A percentile compares a stretch with the other conserved stretches of the same genome.
phyloP scores from a whole-genome alignment of 2,888 invertebrate species.

The Coremacera marginata region DNA sequence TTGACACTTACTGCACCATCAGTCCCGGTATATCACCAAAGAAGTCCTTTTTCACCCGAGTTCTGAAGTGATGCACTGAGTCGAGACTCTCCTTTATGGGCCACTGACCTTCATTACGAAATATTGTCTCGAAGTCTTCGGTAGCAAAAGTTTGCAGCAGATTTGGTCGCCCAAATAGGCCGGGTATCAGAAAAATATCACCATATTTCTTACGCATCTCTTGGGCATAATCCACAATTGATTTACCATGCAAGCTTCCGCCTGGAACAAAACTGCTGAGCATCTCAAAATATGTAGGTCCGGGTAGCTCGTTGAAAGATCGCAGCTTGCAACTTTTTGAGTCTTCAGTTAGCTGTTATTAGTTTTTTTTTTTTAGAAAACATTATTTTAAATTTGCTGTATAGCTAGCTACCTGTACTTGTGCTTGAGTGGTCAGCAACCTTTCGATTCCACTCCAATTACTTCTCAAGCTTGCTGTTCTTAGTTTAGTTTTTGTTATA shows the following conservation, averaged over 20 bases:
- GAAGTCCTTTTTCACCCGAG: neutral
- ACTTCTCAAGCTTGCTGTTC: too few relatives aligned
- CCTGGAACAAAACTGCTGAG: constrained; percentile 7
- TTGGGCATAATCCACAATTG: neutral
- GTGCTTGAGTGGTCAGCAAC: too few relatives aligned
- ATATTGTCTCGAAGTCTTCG: constrained; percentile 69
- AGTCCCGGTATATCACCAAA: neutral
- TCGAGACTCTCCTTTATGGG: constrained; percentile 3
- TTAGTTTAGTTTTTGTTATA: too few relatives aligned
- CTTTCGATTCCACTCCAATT: too few relatives aligned
- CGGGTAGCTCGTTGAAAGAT: neutral
- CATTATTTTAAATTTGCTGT: constrained; percentile 63
- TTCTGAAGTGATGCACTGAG: too few relatives aligned
- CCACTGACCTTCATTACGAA: constrained; percentile 69
- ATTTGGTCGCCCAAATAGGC: constrained; percentile 61
- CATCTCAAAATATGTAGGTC: neutral
- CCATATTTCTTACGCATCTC: constrained; percentile 63
- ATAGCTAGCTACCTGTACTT: too few relatives aligned
- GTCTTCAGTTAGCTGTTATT: too few relatives aligned
- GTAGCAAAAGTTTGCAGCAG: constrained; percentile 71
- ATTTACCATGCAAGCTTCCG: neutral
- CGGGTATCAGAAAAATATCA: constrained; percentile 68
- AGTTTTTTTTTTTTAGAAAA: constrained; percentile 52
- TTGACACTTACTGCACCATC: neutral
- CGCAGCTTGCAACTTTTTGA: too few relatives aligned